Conservation (phyloP, 2,113 vertebrate genomes). For the Ammodytes dubius region DNA sequence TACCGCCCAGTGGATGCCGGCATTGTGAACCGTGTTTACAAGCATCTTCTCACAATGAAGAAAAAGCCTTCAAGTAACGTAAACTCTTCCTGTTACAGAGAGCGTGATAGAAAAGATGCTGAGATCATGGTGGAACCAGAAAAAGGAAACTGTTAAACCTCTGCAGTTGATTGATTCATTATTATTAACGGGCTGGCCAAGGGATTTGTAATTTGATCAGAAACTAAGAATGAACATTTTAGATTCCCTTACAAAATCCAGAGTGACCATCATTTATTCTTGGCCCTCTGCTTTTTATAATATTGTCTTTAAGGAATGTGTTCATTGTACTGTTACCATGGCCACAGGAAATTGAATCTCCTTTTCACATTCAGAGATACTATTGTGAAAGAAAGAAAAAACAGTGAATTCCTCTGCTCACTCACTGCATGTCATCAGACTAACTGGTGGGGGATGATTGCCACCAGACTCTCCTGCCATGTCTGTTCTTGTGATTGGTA, state of each 20-base stretch:
- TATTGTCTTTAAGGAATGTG: constrained; percentile 49
- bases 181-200: constrained; percentile 1
- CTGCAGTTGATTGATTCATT: constrained; percentile 9
- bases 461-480: constrained; percentile 23
- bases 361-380: constrained; percentile 7
- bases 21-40: constrained; percentile 65
- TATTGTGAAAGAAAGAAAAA: constrained; percentile 35
- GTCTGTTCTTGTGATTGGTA: constrained; percentile 18
- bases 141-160: background rate
- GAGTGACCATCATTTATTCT: constrained; percentile 40
- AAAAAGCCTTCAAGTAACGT: constrained; percentile 49
- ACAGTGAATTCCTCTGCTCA: constrained; percentile 1
- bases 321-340: constrained; percentile 58
- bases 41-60: constrained; percentile 48
- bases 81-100: constrained; percentile 7
- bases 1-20: constrained; percentile 48
- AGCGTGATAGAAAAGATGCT: background rate
- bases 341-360: constrained; percentile 30
- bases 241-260: constrained; percentile 43
- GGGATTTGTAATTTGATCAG: background rate
- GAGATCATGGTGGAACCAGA: constrained; percentile 10
- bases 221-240: constrained; percentile 39
- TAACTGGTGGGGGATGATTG: constrained; percentile 7
- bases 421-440: constrained; percentile 32
- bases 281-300: constrained; percentile 32